Percentiles rank a stretch among this genome's conserved stretches.
Conservation (phyloP, 2,113 vertebrate genomes). For the Sisor rabdophorus region DNA sequence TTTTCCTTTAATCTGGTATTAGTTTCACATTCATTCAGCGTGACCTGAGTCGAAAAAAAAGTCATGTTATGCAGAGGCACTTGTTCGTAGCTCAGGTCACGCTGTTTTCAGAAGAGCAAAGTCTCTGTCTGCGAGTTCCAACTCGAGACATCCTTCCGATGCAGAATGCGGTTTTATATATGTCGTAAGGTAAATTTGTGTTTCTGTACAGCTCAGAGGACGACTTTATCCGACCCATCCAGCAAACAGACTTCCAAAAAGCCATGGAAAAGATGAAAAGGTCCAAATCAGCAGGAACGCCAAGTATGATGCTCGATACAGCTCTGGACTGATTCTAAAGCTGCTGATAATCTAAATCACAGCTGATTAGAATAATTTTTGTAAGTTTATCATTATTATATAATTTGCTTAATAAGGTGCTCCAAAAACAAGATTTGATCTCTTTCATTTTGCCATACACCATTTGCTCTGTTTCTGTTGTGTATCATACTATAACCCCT, state of each 20-base stretch:
- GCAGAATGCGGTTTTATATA: neutral
- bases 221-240: slow-evolving; percentile 82
- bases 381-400: neutral
- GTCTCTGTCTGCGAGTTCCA: too few relatives aligned
- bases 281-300: slow-evolving; percentile 80
- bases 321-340: slow-evolving; percentile 78
- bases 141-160: too few relatives aligned
- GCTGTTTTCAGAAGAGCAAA: neutral
- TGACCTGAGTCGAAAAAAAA: too few relatives aligned
- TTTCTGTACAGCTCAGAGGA: slow-evolving; percentile 71
- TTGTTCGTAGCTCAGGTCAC: neutral
- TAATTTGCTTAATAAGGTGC: slow-evolving; percentile 12
- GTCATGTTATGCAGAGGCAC: too few relatives aligned
- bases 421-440: slow-evolving; percentile 12
- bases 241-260: slow-evolving; percentile 79
- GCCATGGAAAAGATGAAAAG: slow-evolving; percentile 89
- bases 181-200: neutral
- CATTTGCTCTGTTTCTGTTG: slow-evolving; percentile 7
- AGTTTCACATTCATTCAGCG: too few relatives aligned
- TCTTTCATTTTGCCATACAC: neutral
- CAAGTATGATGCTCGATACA: slow-evolving; percentile 74
- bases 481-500: neutral
- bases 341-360: slow-evolving; percentile 11
- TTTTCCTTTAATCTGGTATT: too few relatives aligned
- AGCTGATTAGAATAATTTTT: slow-evolving; percentile 5